phyloP scores from a whole-genome alignment of 2,888 invertebrate species.

The Bellardia bayeri region DNA sequence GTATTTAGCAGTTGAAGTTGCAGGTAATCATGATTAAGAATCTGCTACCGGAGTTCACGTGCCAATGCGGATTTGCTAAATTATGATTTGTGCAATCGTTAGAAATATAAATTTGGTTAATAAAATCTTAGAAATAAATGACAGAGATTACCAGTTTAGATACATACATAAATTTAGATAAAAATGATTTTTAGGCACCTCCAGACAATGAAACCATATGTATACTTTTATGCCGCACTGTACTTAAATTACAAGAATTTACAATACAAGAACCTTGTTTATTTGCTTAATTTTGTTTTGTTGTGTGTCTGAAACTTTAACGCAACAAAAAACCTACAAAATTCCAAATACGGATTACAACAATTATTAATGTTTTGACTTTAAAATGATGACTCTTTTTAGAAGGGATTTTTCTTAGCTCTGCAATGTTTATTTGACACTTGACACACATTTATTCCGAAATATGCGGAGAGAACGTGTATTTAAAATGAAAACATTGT shows the following conservation, averaged over 20 bases:
- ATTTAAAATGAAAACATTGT: constrained; percentile 26
- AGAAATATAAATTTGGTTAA: constrained; percentile 17
- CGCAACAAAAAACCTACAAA: constrained; percentile 20
- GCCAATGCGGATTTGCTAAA: constrained; percentile 56
- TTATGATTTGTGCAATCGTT: constrained; percentile 30
- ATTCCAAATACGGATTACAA: constrained; percentile 57
- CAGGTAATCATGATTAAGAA: constrained; percentile 45
- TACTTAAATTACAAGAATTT: constrained; percentile 22
- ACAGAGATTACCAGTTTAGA: background rate
- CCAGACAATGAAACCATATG: no score
- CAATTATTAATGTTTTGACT: constrained; percentile 61
- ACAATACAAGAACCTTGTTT: constrained; percentile 24
- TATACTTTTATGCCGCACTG: constrained; percentile 21
- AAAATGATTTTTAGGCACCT: background rate
- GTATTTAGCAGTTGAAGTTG: constrained; percentile 54
- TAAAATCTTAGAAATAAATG: constrained; percentile 31
- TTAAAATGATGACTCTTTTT: constrained; percentile 66
- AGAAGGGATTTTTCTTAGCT: constrained; percentile 67
- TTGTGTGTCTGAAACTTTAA: constrained; percentile 31
- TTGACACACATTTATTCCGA: constrained; percentile 70
- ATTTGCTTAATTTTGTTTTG: constrained; percentile 4
- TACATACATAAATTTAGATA: background rate
- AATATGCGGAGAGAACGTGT: constrained; percentile 51
- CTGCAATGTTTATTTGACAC: constrained; percentile 64
- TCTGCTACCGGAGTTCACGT: constrained; percentile 66